Evolutionary conservation across 2,888 invertebrate genomes (phyloP), one percentile per base, ranked within the genome.

Genomic region (Drosophila multiciliata): DNA sequence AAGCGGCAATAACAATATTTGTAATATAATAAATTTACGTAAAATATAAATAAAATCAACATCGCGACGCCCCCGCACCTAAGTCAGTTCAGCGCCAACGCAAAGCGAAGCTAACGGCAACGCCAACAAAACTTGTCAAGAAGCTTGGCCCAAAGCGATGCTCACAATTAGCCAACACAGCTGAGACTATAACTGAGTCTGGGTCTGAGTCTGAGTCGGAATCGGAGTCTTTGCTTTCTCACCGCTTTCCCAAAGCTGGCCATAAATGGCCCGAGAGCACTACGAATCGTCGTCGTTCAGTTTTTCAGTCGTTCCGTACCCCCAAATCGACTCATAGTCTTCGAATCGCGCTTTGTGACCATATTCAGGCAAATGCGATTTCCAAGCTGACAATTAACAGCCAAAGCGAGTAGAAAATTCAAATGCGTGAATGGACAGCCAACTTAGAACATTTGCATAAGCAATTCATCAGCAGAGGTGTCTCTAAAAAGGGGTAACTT

Each of bases 11-110:
- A 89, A 85, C 74, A 89, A 85, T 87, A 87, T 89, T 80, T 86
- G 89, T 89, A 85, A 45, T 26, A 88, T 89, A 80, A 90, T 89
- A 90, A 90, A 89, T 89, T 85, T 80, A 89, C 85, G 88, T 87
- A 72, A 80, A 90, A 86, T 80, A 83, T 75, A 87, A 82, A 81
- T 75, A 82, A 89, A 89, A 84, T 78, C 73, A 78, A 80, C 82
- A 74, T 82, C 69, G 66, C 62, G 11, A 62, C 84, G 73, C 88
- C 87, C 87, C 73, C 87, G 71, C 81, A 65, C 33, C 17, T 48
- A 45, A 48, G 59, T 33, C 60, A 40, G 67, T 35, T 35, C 66
- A 67, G 53, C 71, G 75, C 73, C 82, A 68, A 70, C 81, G 78
- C 68, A 73, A 67, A 55, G 64, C 54, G 48, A 61, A 66, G 83